Percentiles rank a stretch among this genome's conserved stretches.
phyloP scores from a whole-genome alignment of 2,797 vertebrate genomes.

The Sebastes iracundus region DNA sequence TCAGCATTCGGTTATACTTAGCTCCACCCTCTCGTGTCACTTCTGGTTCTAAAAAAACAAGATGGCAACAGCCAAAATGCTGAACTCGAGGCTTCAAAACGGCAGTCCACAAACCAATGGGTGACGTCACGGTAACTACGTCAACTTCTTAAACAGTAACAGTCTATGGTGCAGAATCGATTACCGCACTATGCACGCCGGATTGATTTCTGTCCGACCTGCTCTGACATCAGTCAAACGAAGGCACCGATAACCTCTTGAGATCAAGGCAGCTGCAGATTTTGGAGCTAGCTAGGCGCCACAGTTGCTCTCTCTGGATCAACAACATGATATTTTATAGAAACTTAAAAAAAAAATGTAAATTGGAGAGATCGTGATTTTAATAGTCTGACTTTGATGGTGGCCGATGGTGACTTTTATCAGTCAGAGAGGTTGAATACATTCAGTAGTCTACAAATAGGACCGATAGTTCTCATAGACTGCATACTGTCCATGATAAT shows the following conservation, averaged over 20 bases:
- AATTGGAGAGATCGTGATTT: too few species aligned
- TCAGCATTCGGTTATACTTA: too few species aligned
- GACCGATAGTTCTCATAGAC: not conserved
- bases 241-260: not conserved
- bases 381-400: not conserved
- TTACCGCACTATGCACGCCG: not conserved
- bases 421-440: not conserved
- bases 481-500: not conserved
- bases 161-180: too few species aligned
- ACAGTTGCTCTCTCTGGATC: not conserved
- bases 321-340: not conserved
- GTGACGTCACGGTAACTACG: too few species aligned
- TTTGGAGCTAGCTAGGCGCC: not conserved
- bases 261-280: not conserved
- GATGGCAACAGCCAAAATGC: too few species aligned
- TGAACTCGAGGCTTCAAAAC: too few species aligned
- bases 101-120: too few species aligned
- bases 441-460: not conserved
- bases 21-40: too few species aligned
- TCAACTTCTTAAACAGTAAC: too few species aligned
- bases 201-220: not conserved
- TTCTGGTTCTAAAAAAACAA: too few species aligned
- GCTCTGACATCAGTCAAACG: not conserved
- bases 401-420: not conserved
- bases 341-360: too few species aligned